These are phyloP conservation scores for Urechis unicinctus DNA, from an alignment of 2,888 invertebrate species.

Conservation along the genomic window DNA sequence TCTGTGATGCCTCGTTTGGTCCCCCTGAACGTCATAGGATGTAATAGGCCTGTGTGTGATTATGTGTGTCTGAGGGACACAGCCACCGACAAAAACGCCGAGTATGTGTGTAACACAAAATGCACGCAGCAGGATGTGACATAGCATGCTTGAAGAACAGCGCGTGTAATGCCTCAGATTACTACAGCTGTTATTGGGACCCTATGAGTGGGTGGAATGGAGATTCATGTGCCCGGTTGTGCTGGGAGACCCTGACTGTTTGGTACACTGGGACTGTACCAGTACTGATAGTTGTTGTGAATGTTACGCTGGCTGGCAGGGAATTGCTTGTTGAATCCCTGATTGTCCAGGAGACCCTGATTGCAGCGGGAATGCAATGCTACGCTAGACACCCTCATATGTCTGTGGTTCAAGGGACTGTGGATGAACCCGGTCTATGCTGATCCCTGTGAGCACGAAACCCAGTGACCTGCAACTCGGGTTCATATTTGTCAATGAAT, in stretches of 20 bases:
- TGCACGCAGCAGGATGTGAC: constrained; percentile 29
- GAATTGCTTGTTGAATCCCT: too few relatives aligned
- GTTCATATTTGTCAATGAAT: too few relatives aligned
- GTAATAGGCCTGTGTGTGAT: constrained; percentile 29
- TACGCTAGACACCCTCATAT: constrained; percentile 24
- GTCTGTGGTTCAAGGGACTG: constrained; percentile 23
- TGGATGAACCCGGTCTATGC: constrained; percentile 34
- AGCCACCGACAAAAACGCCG: constrained; percentile 15
- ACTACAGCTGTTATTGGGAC: constrained; percentile 26
- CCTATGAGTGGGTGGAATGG: constrained; percentile 29
- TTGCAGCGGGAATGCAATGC: constrained; percentile 24
- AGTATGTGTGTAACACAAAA: constrained; percentile 27
- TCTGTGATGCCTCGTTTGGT: constrained; percentile 23
- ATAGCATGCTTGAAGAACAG: constrained; percentile 32
- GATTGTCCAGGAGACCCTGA: constrained; percentile 26
- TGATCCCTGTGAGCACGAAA: constrained; percentile 31
- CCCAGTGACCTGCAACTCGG: constrained; percentile 21
- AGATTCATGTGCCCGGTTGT: constrained; percentile 25
- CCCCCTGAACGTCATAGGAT: constrained; percentile 28
- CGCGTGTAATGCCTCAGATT: constrained; percentile 20
- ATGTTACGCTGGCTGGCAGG: constrained; percentile 29
- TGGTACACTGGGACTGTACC: constrained; percentile 30
- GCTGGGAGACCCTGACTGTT: constrained; percentile 24
- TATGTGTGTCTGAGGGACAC: constrained; percentile 26
- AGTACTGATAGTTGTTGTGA: constrained; percentile 23